These are phyloP conservation scores for Pentalonia nigronervosa DNA, from an alignment of 1,140 invertebrate genomes.

Conservation along the genomic window DNA sequence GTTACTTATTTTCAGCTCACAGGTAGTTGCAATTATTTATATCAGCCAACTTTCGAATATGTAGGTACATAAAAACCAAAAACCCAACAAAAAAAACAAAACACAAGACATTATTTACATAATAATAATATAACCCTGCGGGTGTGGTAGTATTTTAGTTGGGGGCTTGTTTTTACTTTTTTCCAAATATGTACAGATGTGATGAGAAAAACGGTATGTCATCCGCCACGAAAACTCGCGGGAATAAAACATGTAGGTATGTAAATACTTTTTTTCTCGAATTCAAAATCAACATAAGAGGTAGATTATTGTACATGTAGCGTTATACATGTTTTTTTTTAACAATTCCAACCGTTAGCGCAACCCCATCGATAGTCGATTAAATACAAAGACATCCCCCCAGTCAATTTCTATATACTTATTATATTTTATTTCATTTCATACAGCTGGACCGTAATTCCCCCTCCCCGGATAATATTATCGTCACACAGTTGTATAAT, in stretches of 20 bases:
- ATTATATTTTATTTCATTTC: not conserved
- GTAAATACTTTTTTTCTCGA: not conserved
- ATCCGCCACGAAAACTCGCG: not conserved
- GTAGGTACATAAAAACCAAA: not conserved
- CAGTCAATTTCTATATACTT: not conserved
- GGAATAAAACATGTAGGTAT: not conserved
- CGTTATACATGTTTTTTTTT: not conserved
- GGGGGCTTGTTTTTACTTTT: not conserved
- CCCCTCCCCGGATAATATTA: not conserved
- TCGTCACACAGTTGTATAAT: not conserved
- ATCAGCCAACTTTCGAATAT: not conserved
- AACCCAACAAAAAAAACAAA: not conserved
- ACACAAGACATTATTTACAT: not conserved
- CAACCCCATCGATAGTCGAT: constrained; percentile 38
- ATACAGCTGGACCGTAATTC: constrained; percentile 24
- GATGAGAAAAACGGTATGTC: not conserved
- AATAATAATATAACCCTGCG: not conserved
- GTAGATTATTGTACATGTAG: not conserved
- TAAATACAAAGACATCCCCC: constrained; percentile 29
- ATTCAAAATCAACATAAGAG: not conserved
- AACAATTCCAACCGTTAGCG: not conserved
- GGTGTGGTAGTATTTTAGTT: not conserved
- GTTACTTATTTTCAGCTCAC: not conserved
- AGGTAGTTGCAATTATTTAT: not conserved
- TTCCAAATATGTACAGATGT: not conserved